These are phyloP conservation scores for Pachydiplax longipennis DNA, from an alignment of 2,888 invertebrate species.

Conservation along the genomic window DNA sequence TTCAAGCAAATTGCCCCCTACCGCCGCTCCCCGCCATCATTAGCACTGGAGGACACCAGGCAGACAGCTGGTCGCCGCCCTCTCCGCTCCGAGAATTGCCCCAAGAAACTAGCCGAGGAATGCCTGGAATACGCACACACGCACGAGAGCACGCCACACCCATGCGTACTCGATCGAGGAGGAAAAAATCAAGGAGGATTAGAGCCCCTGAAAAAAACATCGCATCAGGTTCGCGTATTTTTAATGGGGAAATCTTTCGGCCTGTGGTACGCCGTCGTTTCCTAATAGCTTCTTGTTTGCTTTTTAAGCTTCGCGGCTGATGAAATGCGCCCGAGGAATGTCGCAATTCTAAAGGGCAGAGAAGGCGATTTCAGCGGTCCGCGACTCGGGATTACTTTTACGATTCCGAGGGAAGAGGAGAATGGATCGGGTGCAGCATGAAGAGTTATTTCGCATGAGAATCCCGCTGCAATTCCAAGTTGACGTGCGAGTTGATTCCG, in stretches of 20 bases:
- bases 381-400: too few relatives aligned
- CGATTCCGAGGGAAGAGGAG: too few relatives aligned
- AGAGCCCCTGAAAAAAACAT: neutral
- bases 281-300: neutral
- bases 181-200: neutral
- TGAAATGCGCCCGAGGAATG: neutral
- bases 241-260: neutral
- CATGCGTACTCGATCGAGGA: neutral
- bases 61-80: slow-evolving; percentile 40
- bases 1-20: neutral
- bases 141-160: neutral
- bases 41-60: neutral
- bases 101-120: neutral
- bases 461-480: too few relatives aligned
- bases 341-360: neutral
- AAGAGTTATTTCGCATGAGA: too few relatives aligned
- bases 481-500: too few relatives aligned
- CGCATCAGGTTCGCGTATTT: neutral
- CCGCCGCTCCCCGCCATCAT: neutral
- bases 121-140: neutral
- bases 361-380: too few relatives aligned
- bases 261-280: neutral
- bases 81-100: neutral
- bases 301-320: neutral
- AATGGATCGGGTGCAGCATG: too few relatives aligned